phyloP scores from a whole-genome alignment of 2,888 invertebrate genomes.

The Netelia fuscicornis region DNA sequence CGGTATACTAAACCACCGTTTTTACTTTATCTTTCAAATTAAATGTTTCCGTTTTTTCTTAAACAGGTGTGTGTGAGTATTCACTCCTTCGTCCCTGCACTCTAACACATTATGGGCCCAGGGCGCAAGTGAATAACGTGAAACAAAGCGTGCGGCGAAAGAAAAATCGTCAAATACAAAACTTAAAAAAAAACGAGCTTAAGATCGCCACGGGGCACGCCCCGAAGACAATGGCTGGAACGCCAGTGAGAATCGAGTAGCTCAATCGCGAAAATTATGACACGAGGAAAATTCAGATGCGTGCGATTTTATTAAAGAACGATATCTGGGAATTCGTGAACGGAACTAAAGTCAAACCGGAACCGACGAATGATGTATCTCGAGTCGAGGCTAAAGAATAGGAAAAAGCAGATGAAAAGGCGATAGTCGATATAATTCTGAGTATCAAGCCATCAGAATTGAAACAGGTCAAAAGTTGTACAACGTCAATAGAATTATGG shows the following conservation, averaged over 20 bases:
- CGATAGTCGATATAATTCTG: conserved; percentile 41
- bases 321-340: conserved; percentile 28
- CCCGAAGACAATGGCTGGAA: conserved; percentile 14
- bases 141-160: too few relatives aligned
- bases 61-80: too few relatives aligned
- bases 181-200: background rate
- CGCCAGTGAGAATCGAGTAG: conserved; percentile 4
- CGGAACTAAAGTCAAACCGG: background rate
- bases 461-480: conserved; percentile 36
- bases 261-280: conserved; percentile 38
- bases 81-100: too few relatives aligned
- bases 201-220: background rate
- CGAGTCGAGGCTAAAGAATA: background rate
- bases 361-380: background rate
- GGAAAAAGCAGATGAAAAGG: conserved; percentile 25
- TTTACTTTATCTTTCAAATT: too few relatives aligned
- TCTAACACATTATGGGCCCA: conserved; percentile 22
- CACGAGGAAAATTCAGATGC: conserved; percentile 40
- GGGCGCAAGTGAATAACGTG: background rate
- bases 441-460: conserved; percentile 32
- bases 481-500: conserved; percentile 79
- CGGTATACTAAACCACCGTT: too few relatives aligned
- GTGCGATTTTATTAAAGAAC: conserved; percentile 8
- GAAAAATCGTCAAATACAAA: too few relatives aligned
- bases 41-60: too few relatives aligned